Evolutionary conservation across 2,888 invertebrate species (phyloP), one percentile per base, ranked within the genome.

Genomic region (Leucophenga maculata): DNA sequence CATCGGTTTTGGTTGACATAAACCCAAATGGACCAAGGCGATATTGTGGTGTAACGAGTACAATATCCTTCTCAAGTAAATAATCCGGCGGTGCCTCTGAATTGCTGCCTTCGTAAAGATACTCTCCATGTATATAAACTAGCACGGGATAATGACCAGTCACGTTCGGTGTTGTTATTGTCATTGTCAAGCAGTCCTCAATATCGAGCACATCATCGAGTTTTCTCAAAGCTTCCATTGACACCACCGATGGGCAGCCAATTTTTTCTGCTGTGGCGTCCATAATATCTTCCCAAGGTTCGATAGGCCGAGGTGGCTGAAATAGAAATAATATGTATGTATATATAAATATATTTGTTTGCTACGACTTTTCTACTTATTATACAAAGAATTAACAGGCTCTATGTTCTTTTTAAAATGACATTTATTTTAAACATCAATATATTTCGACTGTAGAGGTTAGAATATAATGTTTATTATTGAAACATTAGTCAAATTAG

Each of bases 11-110:
- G 1, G 91, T 89, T 1, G 90, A 90, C 11, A 91, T 77, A 74
- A 91, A 91, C 0, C 90, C 90, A 54, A 90, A 87, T 1, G 90
- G 89, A 1, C 90, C 90, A 1, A 90, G 81, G 1, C 90, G 86
- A 75, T 90, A 90, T 74, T 90, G 90, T 0, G 89, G 85, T 3
- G 88, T 87, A 1, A 90, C 90, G 9, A 90, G 78, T 9, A 90
- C 86, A 14, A 90, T 83, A 72, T 90, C 90, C 72, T 88, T 85
- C 73, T 90, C 90, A 20, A 90, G 78, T 3, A 90, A 75, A 77
- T 89, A 89, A 68, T 86, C 80, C 14, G 89, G 87, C 6, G 88
- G 85, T n/a, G 86, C 88, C 75, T 86, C 83, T 1, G 83, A 80
- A 74, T 89, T 86, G 74, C 86, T 85, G 60, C 89, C 88, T 75